phyloP scores from a whole-genome alignment of 1,140 invertebrate species.

The Orchestia grillus region DNA sequence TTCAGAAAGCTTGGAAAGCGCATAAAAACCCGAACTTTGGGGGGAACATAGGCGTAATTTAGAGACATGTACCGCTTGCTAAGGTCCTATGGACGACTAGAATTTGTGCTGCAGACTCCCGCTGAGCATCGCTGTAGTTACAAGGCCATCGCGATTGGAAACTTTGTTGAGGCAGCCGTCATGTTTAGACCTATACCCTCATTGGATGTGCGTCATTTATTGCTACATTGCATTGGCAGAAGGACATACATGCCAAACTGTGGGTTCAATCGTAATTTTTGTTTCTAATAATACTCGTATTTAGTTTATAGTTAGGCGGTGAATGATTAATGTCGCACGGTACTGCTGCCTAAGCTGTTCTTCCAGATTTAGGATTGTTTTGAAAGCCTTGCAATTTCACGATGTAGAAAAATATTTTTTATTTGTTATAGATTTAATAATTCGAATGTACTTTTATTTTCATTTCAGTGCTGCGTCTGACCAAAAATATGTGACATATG shows the following conservation, averaged over 20 bases:
- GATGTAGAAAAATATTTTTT: not conserved
- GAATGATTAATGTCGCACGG: not conserved
- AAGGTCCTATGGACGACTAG: not conserved
- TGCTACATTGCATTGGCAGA: not conserved
- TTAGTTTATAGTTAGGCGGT: not conserved
- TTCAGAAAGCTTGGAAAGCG: not conserved
- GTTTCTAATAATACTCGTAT: not conserved
- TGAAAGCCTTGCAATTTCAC: not conserved
- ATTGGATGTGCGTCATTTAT: not conserved
- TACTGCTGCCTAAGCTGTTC: not conserved
- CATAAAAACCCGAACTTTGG: not conserved
- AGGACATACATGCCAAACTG: not conserved
- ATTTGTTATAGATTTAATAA: too few relatives aligned
- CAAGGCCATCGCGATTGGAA: slow-evolving; percentile 27
- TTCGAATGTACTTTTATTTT: too few relatives aligned
- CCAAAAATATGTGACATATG: too few relatives aligned
- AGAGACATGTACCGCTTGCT: not conserved
- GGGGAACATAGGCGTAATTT: not conserved
- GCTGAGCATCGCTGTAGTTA: not conserved
- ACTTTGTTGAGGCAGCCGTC: not conserved
- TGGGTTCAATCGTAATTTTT: not conserved
- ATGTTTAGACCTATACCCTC: not conserved
- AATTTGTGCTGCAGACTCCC: not conserved
- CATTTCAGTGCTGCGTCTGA: too few relatives aligned
- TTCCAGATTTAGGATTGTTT: not conserved